phyloP scores from a whole-genome alignment of 2,888 invertebrate genomes.

The Papilio elwesi region DNA sequence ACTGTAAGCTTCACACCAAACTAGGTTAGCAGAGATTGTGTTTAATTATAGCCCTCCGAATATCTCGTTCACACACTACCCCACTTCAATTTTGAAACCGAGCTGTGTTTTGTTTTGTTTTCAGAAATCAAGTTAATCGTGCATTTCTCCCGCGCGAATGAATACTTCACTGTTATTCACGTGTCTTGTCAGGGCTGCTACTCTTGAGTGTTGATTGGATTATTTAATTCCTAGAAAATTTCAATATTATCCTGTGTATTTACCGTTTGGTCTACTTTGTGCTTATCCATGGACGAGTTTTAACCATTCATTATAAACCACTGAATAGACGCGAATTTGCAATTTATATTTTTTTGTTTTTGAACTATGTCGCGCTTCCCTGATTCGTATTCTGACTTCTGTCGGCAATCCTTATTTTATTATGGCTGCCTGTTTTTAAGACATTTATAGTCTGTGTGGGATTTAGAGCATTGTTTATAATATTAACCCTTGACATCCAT shows the following conservation, averaged over 20 bases:
- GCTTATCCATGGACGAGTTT: too few relatives aligned
- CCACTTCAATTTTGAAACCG: not conserved
- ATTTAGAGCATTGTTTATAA: too few relatives aligned
- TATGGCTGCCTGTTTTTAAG: too few relatives aligned
- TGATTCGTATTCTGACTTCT: too few relatives aligned
- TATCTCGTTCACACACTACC: not conserved
- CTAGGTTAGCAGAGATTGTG: not conserved
- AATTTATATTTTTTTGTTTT: too few relatives aligned
- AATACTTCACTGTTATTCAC: constrained; percentile 11
- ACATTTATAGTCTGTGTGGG: too few relatives aligned
- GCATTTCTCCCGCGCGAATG: constrained; percentile 9
- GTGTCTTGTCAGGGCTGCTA: not conserved
- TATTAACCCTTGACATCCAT: too few relatives aligned
- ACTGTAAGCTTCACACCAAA: too few relatives aligned
- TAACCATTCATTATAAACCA: too few relatives aligned
- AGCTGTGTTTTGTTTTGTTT: not conserved
- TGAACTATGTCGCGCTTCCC: too few relatives aligned
- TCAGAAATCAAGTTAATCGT: constrained; percentile 11
- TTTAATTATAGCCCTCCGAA: not conserved
- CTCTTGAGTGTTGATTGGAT: not conserved
- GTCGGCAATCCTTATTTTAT: too few relatives aligned
- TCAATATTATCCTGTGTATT: not conserved
- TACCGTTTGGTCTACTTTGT: not conserved
- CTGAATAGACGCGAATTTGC: too few relatives aligned
- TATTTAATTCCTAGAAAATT: not conserved